A percentile compares a stretch with the other conserved stretches of the same genome.
Conservation (phyloP, 2,888 invertebrate species). For the Drosophila lacicola region DNA sequence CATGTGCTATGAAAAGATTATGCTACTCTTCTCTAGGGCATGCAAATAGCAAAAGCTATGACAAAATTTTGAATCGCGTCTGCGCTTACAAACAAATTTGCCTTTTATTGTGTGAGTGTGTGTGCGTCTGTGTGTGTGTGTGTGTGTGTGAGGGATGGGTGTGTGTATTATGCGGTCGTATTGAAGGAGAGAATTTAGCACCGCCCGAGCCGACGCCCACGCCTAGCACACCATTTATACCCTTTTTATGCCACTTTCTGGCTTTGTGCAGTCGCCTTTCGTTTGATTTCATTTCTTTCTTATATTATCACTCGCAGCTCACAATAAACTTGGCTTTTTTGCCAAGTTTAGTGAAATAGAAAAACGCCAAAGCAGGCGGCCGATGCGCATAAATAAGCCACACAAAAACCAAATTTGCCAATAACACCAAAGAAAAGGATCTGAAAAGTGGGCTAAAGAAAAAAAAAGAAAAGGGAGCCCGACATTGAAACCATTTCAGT, state of each 20-base stretch:
- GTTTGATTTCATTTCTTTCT: conserved; percentile 42
- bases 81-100: conserved; percentile 60
- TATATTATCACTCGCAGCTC: conserved; percentile 20
- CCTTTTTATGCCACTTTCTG: conserved; percentile 28
- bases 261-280: conserved; percentile 47
- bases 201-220: neutral
- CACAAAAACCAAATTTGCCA: conserved; percentile 67
- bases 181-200: neutral
- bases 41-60: conserved; percentile 34
- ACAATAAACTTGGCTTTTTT: conserved; percentile 61
- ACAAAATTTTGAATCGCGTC: conserved; percentile 48
- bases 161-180: neutral
- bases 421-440: conserved; percentile 45
- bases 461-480: conserved; percentile 1
- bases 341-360: conserved; percentile 63
- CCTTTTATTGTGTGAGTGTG: conserved; percentile 42
- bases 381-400: conserved; percentile 67
- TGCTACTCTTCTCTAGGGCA: neutral
- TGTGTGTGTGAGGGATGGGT: neutral
- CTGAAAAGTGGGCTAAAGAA: conserved; percentile 40
- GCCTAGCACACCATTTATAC: neutral
- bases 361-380: conserved; percentile 52
- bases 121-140: conserved; percentile 11
- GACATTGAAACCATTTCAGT: conserved; percentile 58
- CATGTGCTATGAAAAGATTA: neutral